These are phyloP conservation scores for Dysidea cf. avara DNA, from an alignment of 37 sponge, comb jelly and placozoan genomes.

Conservation along the genomic window DNA sequence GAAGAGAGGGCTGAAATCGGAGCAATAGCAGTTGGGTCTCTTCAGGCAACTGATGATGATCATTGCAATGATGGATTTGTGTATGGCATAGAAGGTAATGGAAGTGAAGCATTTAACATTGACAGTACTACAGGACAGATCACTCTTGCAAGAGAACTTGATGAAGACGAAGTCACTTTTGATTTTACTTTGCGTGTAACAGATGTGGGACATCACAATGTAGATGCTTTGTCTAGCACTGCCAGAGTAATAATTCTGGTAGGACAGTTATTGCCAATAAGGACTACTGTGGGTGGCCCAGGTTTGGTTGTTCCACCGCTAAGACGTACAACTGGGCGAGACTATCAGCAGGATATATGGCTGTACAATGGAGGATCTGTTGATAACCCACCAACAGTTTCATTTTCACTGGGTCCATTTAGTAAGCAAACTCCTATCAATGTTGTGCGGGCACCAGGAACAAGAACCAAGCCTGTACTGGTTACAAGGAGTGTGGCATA, in stretches of 20 bases:
- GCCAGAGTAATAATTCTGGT: conserved; percentile 47
- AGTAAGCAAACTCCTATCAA: conserved; percentile 3
- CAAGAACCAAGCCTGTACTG: conserved; percentile 17
- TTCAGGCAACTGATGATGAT: conserved; percentile 60
- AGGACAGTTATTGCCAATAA: conserved; percentile 62
- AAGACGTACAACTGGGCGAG: conserved; percentile 18
- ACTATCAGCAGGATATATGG: conserved; percentile 69
- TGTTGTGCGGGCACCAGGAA: conserved; percentile 12
- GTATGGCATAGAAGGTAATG: conserved; percentile 45
- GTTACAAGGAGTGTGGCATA: conserved; percentile 24
- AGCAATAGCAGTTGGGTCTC: conserved; percentile 32
- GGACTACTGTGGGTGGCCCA: conserved; percentile 23
- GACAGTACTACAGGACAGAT: conserved; percentile 56
- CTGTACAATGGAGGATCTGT: conserved; percentile 33
- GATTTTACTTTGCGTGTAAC: conserved; percentile 51
- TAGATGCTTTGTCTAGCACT: conserved; percentile 1
- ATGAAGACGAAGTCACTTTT: conserved; percentile 44
- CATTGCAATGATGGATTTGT: conserved; percentile 53
- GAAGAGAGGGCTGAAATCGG: conserved; percentile 26
- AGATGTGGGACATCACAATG: conserved; percentile 43
- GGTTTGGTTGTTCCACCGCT: conserved; percentile 57
- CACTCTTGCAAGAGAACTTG: conserved; percentile 32
- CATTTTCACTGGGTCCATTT: conserved; percentile 42
- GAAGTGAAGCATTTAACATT: conserved; percentile 45
- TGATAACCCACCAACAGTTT: not conserved